Base-by-base conservation (phyloP, 2,113 vertebrate species). In the Lophochroa leadbeateri region DNA sequence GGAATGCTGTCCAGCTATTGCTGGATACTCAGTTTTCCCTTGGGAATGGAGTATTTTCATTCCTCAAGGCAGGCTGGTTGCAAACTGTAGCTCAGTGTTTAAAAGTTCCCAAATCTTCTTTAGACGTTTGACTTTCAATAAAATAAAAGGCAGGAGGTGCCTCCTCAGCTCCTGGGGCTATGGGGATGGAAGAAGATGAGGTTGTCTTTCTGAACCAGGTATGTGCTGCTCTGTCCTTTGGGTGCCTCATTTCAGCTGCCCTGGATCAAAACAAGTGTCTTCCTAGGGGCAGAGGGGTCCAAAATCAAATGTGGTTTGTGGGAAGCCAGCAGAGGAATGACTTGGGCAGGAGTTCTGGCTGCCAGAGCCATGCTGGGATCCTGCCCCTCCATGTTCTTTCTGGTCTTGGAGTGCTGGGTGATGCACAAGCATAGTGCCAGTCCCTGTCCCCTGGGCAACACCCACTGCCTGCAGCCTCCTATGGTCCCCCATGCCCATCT, bases 371-470 rank as follows among this genome's bases (percentile, higher is more conserved):
- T 53, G 44, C 33, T 79, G 63, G 37, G 35, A 63, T 92, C 58
- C 58, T 8, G 3, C 80, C 39, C 15, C 39, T 90, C 53, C 5
- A 0, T 15, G 17, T 43, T 47, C 41, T 2, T 39, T 41, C 88
- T 68, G 83, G 65, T 47, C 43, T 58, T 82, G 75, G 84, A 67
- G 39, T 43, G 25, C 65, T 25, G 20, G 43, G 46, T 8, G 2
- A 0, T 24, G 41, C 41, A 39, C 65, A 35, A 17, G 13, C 0
- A 0, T 47, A 12, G 37, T 43, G 37, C 50, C 74, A n/a, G 61
- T 46, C 29, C 53, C 50, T 0, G 2, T 55, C 76, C 47, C 52
- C 61, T 35, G 55, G 55, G 67, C 53, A 86, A 21, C 49, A n/a
- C 27, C 25, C 0, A 0, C 37, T 70, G 43, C 55, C 50, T 52